A percentile compares a stretch with the other conserved stretches of the same genome.
Evolutionary conservation across 2,888 invertebrate genomes (phyloP).

Genomic region (Pristionchus arcanus): DNA sequence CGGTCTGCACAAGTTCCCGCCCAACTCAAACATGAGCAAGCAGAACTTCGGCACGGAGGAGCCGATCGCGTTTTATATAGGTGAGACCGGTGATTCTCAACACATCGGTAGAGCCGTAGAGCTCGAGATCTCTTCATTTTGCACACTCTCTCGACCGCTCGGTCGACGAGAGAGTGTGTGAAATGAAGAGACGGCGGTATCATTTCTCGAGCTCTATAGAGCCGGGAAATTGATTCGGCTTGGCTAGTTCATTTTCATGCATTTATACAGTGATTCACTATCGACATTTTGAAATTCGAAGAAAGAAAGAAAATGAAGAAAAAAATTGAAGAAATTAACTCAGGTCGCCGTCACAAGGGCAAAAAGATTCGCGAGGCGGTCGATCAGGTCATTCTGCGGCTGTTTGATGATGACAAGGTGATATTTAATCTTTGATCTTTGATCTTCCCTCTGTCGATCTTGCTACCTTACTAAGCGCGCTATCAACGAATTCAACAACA

Average conservation of each 20-base stretch:
- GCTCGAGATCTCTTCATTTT: not conserved
- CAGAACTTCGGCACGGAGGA: slow-evolving; percentile 37
- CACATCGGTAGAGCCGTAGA: too few relatives aligned
- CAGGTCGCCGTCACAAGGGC: slow-evolving; percentile 3
- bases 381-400: slow-evolving; percentile 13
- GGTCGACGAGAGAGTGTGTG: too few relatives aligned
- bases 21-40: slow-evolving; percentile 45
- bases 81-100: too few relatives aligned
- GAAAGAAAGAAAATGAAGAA: not conserved
- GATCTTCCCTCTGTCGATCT: not conserved
- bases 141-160: not conserved
- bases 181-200: too few relatives aligned
- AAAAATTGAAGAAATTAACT: not conserved
- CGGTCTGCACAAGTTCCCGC: not conserved
- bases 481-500: not conserved
- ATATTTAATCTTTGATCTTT: not conserved
- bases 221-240: too few relatives aligned
- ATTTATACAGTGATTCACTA: too few relatives aligned
- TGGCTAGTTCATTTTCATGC: too few relatives aligned
- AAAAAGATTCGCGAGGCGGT: slow-evolving; percentile 34
- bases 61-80: slow-evolving; percentile 47
- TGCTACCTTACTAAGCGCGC: not conserved
- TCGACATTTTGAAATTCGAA: too few relatives aligned
- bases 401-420: slow-evolving; percentile 52
- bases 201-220: too few relatives aligned